Evolutionary conservation across 2,888 invertebrate species (phyloP).

Genomic region (Rhynchonema sp.): DNA sequence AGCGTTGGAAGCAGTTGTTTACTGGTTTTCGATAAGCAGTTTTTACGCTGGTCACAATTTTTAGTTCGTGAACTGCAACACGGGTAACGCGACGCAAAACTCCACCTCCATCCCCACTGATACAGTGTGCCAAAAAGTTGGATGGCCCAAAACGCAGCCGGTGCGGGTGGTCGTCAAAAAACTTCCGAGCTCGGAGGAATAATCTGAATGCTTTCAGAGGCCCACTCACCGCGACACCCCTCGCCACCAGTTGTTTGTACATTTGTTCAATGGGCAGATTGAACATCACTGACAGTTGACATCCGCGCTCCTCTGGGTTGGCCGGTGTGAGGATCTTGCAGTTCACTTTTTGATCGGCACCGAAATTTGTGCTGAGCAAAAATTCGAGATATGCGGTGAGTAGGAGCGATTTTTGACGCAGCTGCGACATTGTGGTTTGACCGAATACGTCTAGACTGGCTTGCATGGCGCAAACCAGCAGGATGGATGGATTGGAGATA

Average conservation of each 20-base stretch:
- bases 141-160: no score
- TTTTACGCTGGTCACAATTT: no score
- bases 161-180: no score
- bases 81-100: no score
- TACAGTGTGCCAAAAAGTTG: no score
- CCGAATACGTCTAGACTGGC: conserved; percentile 35
- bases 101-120: no score
- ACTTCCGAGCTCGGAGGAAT: no score
- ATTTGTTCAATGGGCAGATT: conserved; percentile 30
- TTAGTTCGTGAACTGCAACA: no score
- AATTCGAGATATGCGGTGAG: conserved; percentile 36
- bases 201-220: no score
- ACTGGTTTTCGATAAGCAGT: no score
- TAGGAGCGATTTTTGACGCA: conserved; percentile 33
- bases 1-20: no score
- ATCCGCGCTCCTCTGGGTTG: conserved; percentile 36
- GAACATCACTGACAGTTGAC: conserved; percentile 38
- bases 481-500: conserved; percentile 38
- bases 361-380: no score
- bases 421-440: conserved; percentile 31
- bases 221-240: conserved; percentile 34
- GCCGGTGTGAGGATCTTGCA: conserved; percentile 36
- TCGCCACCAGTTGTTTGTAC: conserved; percentile 31
- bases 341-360: conserved; percentile 10
- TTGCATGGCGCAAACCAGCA: conserved; percentile 32